Base-by-base conservation (phyloP, 1,140 invertebrate genomes). In the Argopecten irradians region DNA sequence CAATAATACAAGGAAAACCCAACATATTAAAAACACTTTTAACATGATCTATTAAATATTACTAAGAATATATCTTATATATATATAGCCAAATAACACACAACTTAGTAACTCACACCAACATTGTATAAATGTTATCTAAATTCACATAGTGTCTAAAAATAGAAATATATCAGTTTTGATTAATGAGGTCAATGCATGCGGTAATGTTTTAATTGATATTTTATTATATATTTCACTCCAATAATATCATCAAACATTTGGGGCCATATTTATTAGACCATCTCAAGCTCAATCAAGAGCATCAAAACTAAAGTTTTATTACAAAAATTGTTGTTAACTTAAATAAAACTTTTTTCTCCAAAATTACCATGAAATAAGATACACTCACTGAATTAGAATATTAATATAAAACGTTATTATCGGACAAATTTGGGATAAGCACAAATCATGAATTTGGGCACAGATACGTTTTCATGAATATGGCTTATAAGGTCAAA, bases 21-120 rank as follows among this genome's bases (percentile, higher is more conserved):
- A 71, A 71, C 55, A 71, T 71, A 71, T 71, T 71, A 71, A 71
- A 71, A 55, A 46, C 13, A 71, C 22, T n/a, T 71, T n/a, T 71
- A 71, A 71, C 55, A 71, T 71, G 55, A 71, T 71, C 55, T 71
- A 71, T 71, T 71, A 71, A 71, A 71, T 71, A 71, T 71, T 71
- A 71, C 55, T 71, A 71, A 71, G 55, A 71, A 71, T 71, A 71
- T 71, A 71, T 71, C 55, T 71, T 71, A 11, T 71, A 28, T 71
- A 71, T 71, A 71, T 71, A 71, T 71, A 46, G 13, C n/a, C 28
- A 71, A n/a, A 22, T n/a, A 71, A 71, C 55, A 71, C 55, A 71
- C 55, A 71, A 5, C 55, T 71, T 71, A 28, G 55, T 71, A 7
- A 71, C 55, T 28, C 55, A 71, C 55, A 71, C 55, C 1, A 71